Base-by-base conservation (phyloP, 2,888 invertebrate genomes). In the Thymelicus acteon region DNA sequence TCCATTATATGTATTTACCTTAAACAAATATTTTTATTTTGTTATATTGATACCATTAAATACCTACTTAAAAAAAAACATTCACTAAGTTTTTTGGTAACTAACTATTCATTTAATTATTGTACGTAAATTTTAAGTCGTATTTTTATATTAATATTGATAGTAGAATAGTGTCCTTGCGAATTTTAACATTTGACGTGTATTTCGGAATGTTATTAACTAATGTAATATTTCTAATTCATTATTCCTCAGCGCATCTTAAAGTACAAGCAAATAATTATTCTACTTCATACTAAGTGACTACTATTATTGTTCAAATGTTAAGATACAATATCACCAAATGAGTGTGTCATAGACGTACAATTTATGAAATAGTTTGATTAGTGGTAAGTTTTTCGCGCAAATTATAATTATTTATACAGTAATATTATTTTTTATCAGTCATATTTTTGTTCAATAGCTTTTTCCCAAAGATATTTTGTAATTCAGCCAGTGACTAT, bases 81-180 rank as follows among this genome's bases (percentile, higher is more conserved):
- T n/a, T n/a, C 44, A 44, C 44, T 44, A 4, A 44, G 44, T 12
- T 44, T n/a, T 58, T 58, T 58, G 37, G 58, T 58, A 31, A 58
- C 58, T 58, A 13, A 37, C 37, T 44, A 40, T 44, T 60, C 19
- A 24, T 19, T 7, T 7, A 40, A 60, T 60, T 60, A 31, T 62
- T 31, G 3, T 31, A 48, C 48, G 24, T 8, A 47, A 49, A n/a
- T n/a, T 48, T 62, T 47, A 61, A 47, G 19, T 47, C 12, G 47
- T 62, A 63, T 39, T 63, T 63, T 63, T 52, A 15, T 63, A 63
- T 15, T 39, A 37, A 39, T 63, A 63, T 63, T 52, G 4, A 19
- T 62, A 52, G 4, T 49, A 19, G 54, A 24, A 4, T 19, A 12
- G 8, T 12, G 7, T 12, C 24, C 24, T 54, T 24, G 19, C 6